A percentile compares a stretch with the other conserved stretches of the same genome.
phyloP scores from a whole-genome alignment of 1,140 invertebrate genomes.

The Danaus plexippus region DNA sequence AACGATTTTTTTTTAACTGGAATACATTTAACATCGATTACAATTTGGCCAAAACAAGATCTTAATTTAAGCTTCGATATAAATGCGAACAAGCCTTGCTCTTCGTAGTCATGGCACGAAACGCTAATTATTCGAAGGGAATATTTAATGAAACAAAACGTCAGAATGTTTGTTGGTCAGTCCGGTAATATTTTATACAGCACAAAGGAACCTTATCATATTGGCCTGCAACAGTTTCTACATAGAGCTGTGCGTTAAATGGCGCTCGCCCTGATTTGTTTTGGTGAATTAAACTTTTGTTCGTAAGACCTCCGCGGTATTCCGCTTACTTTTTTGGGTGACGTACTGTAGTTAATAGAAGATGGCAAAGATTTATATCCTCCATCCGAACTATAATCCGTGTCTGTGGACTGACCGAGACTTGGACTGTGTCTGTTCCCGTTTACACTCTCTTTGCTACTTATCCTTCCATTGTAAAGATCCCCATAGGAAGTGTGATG shows the following conservation, averaged over 20 bases:
- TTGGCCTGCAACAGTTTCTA: constrained; percentile 9
- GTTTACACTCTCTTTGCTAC: constrained; percentile 58
- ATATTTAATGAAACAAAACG: constrained; percentile 4
- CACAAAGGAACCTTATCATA: background rate
- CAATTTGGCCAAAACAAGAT: constrained; percentile 60
- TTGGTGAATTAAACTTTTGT: constrained; percentile 53
- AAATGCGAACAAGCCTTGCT: constrained; percentile 57
- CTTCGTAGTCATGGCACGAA: constrained; percentile 17
- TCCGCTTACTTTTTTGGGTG: constrained; percentile 65
- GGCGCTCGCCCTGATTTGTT: constrained; percentile 59
- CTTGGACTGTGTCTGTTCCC: constrained; percentile 58
- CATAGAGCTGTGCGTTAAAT: constrained; percentile 22
- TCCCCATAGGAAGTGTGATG: constrained; percentile 67
- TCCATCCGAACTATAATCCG: constrained; percentile 67
- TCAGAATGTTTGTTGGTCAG: too few relatives aligned
- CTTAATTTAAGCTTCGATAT: constrained; percentile 40
- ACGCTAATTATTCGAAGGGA: constrained; percentile 2
- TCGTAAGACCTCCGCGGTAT: constrained; percentile 65
- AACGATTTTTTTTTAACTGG: constrained; percentile 18
- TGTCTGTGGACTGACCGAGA: constrained; percentile 63
- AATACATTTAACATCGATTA: constrained; percentile 29
- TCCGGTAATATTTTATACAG: too few relatives aligned
- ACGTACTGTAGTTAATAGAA: constrained; percentile 57
- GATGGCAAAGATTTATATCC: constrained; percentile 70
- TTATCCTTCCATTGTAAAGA: constrained; percentile 57